These are phyloP conservation scores for Agrotis segetum DNA, from an alignment of 2,888 invertebrate species.

Conservation along the genomic window DNA sequence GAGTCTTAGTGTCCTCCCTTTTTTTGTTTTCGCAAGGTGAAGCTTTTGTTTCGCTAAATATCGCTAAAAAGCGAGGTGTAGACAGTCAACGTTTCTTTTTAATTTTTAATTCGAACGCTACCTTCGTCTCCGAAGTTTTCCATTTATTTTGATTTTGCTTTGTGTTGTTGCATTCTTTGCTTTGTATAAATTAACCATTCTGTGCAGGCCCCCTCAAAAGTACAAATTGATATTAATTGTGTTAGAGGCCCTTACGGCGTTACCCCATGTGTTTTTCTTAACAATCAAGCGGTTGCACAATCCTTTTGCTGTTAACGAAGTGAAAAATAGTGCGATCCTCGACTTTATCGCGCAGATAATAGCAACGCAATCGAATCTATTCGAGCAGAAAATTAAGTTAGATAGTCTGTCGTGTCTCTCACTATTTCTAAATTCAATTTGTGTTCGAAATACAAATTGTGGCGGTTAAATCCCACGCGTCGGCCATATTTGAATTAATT, in stretches of 20 bases:
- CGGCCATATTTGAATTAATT: constrained; percentile 85
- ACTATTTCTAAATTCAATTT: constrained; percentile 85
- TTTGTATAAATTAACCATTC: constrained; percentile 65
- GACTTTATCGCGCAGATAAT: constrained; percentile 68
- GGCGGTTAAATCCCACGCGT: constrained; percentile 80
- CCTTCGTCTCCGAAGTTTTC: constrained; percentile 48
- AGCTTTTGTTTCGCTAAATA: constrained; percentile 74
- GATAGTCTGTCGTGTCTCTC: constrained; percentile 76
- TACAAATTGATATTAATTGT: constrained; percentile 90
- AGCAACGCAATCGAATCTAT: constrained; percentile 68
- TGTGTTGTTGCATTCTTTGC: constrained; percentile 55
- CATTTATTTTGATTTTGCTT: constrained; percentile 61
- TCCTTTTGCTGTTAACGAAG: constrained; percentile 67
- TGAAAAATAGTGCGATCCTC: constrained; percentile 67
- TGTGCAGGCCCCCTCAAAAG: constrained; percentile 73
- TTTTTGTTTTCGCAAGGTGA: constrained; percentile 64
- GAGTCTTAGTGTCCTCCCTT: constrained; percentile 67
- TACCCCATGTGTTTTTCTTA: constrained; percentile 89
- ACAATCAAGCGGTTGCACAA: constrained; percentile 83
- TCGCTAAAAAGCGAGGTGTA: constrained; percentile 73
- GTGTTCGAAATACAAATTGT: constrained; percentile 85
- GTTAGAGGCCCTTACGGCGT: constrained; percentile 81
- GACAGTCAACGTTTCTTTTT: constrained; percentile 68
- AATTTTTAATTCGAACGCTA: constrained; percentile 71
- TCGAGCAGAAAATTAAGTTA: constrained; percentile 73